phyloP scores from a whole-genome alignment of 2,888 invertebrate genomes.

The Neoscelio sp. region DNA sequence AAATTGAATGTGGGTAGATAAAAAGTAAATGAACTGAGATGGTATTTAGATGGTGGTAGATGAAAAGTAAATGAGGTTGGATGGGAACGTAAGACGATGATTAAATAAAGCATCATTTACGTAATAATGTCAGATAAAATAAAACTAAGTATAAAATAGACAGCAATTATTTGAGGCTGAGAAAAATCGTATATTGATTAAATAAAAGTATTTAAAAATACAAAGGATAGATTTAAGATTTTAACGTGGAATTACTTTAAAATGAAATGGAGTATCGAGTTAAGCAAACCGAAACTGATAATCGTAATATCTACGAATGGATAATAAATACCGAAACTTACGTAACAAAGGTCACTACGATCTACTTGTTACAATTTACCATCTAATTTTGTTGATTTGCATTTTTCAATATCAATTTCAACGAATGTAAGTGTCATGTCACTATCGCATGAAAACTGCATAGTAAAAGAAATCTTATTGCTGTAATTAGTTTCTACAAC shows the following conservation, averaged over 20 bases:
- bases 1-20: constrained; percentile 55
- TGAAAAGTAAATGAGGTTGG: constrained; percentile 55
- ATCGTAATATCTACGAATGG: constrained; percentile 35
- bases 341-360: constrained; percentile 50
- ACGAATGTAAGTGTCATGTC: constrained; percentile 62
- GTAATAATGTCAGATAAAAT: constrained; percentile 16
- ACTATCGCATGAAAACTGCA: constrained; percentile 44
- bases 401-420: constrained; percentile 60
- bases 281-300: too few species aligned
- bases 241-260: too few species aligned
- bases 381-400: constrained; percentile 28
- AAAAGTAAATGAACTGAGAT: constrained; percentile 47
- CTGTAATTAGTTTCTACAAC: constrained; percentile 54
- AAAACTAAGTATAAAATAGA: constrained; percentile 9
- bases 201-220: constrained; percentile 12
- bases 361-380: constrained; percentile 48
- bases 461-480: constrained; percentile 38
- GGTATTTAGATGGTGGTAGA: constrained; percentile 39
- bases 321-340: constrained; percentile 45
- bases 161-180: background rate
- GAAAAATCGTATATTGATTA: constrained; percentile 32
- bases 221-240: too few species aligned
- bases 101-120: constrained; percentile 27
- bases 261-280: too few species aligned
- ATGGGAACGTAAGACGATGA: constrained; percentile 25